Evolutionary conservation across 2,797 vertebrate genomes (phyloP), one percentile per base, ranked within the genome.

Genomic region (Sylvia borin): DNA sequence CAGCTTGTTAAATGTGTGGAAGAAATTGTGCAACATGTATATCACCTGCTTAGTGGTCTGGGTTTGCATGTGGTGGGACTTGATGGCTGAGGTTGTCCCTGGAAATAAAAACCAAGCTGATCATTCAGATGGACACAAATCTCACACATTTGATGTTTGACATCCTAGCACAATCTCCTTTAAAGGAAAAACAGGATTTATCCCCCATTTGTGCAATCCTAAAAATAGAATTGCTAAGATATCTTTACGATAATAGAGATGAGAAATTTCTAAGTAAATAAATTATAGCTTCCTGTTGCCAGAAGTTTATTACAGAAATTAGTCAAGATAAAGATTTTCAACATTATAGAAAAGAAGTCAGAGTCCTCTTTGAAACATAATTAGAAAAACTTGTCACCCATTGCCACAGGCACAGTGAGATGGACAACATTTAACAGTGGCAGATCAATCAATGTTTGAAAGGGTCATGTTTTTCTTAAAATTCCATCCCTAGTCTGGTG

Each of bases 251-350:
- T 96, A 95, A 93, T 75, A 66, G 76, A 91, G 94, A 80, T 83
- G 93, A 91, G 82, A 90, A 85, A 74, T 94, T 85, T 89, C 81
- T 61, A 91, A 92, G 90, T 91, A 96, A 95, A 95, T 93, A 93
- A 85, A 87, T 93, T 91, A 88, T 16, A 86, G 73, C 32, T 94
- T 96, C 51, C 36, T 5, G 0, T 78, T 95, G 62, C 88, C 73
- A 84, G 61, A 94, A 76, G 38, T 94, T 96, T 96, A 83, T 93
- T 86, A 66, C 82, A 91, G 62, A 95, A 96, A 90, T 67, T 29
- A 93, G 66, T 83, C 65, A 58, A 85, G 84, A 91, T 74, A 88
- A 92, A 91, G 65, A 72, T 88, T 91, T 96, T 91, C 66, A 88
- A 81, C 73, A n/a, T 74, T 43, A 83, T 83, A 61, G 88, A 85